Conservation (phyloP, 1,140 invertebrate species). For the Heliconius himera region DNA sequence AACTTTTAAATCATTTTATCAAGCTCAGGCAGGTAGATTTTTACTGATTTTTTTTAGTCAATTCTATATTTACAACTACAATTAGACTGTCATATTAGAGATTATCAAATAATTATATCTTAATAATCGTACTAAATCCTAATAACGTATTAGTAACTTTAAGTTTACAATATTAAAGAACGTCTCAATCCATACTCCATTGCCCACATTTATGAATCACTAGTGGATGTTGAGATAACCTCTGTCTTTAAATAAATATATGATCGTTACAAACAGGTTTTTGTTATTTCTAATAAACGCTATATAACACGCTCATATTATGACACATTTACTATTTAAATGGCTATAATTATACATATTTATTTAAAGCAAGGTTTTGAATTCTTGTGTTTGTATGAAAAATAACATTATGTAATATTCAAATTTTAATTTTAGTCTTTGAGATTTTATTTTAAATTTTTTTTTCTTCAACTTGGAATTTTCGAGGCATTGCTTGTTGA, state of each 20-base stretch:
- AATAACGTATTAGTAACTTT: not conserved
- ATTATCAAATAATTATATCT: too few species aligned
- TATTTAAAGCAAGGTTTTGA: not conserved
- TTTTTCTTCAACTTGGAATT: too few species aligned
- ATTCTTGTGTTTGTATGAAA: not conserved
- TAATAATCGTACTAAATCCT: too few species aligned
- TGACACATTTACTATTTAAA: not conserved
- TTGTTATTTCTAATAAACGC: not conserved
- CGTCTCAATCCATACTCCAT: not conserved
- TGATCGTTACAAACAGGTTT: not conserved
- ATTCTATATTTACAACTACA: too few species aligned
- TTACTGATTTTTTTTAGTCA: not conserved
- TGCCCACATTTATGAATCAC: not conserved
- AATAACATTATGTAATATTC: not conserved
- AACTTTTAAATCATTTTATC: not conserved
- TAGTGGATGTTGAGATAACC: not conserved
- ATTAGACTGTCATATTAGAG: too few species aligned
- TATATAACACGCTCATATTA: not conserved
- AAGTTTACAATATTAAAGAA: not conserved
- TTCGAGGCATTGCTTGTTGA: too few species aligned
- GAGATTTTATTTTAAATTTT: too few species aligned
- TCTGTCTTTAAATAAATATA: not conserved
- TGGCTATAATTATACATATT: constrained; percentile 3
- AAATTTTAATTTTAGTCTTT: too few species aligned
- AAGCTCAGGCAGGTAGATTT: not conserved